Percentiles rank a stretch among this genome's conserved stretches.
Conservation (phyloP, 2,113 vertebrate species). For the Sminthopsis crassicaudata region DNA sequence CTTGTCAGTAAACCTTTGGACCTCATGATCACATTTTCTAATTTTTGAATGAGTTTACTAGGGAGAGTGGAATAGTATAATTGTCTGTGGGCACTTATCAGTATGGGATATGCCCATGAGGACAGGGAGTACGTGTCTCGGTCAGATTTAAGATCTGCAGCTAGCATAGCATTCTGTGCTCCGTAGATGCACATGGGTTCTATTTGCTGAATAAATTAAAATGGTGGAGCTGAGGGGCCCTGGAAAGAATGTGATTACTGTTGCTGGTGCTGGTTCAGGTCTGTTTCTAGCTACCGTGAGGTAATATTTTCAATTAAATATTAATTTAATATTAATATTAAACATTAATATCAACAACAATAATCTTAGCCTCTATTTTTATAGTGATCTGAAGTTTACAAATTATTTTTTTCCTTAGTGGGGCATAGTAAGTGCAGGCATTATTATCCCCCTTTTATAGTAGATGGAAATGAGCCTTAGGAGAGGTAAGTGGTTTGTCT, state of each 20-base stretch:
- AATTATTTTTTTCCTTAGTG: not conserved
- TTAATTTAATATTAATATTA: not conserved
- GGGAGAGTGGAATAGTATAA: not conserved
- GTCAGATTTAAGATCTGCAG: not conserved
- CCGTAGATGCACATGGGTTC: no score
- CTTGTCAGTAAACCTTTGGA: no score
- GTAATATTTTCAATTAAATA: slow-evolving; percentile 22
- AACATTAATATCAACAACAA: not conserved
- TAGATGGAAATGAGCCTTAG: not conserved
- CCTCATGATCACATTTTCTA: not conserved
- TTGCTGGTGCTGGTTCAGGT: slow-evolving; percentile 48
- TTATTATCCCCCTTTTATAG: not conserved
- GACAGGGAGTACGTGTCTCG: no score
- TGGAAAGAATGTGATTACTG: slow-evolving; percentile 13
- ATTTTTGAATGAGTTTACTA: not conserved
- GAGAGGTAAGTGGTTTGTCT: no score
- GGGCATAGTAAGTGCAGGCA: no score
- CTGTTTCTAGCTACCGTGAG: slow-evolving; percentile 52
- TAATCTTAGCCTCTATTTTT: not conserved
- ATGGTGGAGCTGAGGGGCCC: slow-evolving; percentile 33
- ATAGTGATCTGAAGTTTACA: not conserved
- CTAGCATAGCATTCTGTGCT: no score
- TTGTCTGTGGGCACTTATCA: not conserved
- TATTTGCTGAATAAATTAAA: slow-evolving; percentile 8
- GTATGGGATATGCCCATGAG: not conserved